These are phyloP conservation scores for Mesoligia furuncula DNA, from an alignment of 2,888 invertebrate species.

Conservation along the genomic window DNA sequence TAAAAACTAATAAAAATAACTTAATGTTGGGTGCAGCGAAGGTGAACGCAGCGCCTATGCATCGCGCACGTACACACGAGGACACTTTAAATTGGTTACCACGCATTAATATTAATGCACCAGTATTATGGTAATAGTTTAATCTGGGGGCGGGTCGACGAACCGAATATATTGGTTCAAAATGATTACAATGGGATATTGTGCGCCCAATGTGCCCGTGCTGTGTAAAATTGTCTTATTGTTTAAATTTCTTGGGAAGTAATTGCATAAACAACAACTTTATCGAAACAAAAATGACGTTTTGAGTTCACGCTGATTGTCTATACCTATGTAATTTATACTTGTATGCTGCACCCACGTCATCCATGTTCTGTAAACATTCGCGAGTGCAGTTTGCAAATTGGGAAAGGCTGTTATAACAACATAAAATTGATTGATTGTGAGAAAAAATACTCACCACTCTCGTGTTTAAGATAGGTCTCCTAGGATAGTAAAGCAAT, in stretches of 20 bases:
- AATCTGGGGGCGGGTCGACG: slow-evolving; percentile 65
- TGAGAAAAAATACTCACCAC: slow-evolving; percentile 41
- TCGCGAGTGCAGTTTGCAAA: slow-evolving; percentile 30
- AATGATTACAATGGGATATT: slow-evolving; percentile 59
- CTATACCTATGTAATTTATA: slow-evolving; percentile 6
- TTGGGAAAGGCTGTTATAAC: slow-evolving; percentile 32
- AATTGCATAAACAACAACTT: slow-evolving; percentile 52
- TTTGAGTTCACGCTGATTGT: slow-evolving; percentile 43
- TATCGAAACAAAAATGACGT: slow-evolving; percentile 50
- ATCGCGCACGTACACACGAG: slow-evolving; percentile 50
- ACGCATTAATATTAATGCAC: slow-evolving; percentile 67
- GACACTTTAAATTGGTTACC: slow-evolving; percentile 69
- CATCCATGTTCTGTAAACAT: slow-evolving; percentile 36
- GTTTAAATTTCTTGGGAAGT: slow-evolving; percentile 49
- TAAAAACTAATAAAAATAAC: slow-evolving; percentile 51
- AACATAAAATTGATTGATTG: slow-evolving; percentile 46
- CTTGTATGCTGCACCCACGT: slow-evolving; percentile 32
- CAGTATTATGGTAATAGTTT: slow-evolving; percentile 65
- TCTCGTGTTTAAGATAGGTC: slow-evolving; percentile 14
- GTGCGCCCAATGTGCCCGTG: slow-evolving; percentile 25
- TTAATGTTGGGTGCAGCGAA: slow-evolving; percentile 41
- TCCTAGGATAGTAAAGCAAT: slow-evolving; percentile 31
- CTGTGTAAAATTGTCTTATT: slow-evolving; percentile 54
- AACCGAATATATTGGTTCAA: slow-evolving; percentile 55
- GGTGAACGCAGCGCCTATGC: slow-evolving; percentile 38